Percentiles rank a stretch among this genome's conserved stretches.
Evolutionary conservation across 2,888 invertebrate genomes (phyloP).

Genomic region (Rotaria socialis): DNA sequence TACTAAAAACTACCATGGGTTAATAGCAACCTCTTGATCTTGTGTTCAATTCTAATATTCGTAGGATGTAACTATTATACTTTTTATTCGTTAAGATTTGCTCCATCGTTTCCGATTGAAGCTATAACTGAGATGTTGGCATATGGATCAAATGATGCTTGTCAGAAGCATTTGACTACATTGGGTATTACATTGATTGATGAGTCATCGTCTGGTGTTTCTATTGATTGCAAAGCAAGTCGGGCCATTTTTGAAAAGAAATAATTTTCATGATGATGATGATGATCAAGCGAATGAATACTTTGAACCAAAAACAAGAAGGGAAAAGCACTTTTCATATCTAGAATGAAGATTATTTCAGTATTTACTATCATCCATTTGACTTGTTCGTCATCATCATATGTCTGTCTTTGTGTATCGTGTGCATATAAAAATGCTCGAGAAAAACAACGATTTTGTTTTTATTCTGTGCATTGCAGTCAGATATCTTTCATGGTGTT

Average conservation of each 20-base stretch:
- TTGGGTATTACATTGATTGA: conserved; percentile 12
- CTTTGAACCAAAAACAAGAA: too few species aligned
- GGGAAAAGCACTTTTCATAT: too few species aligned
- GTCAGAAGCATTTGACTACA: background rate
- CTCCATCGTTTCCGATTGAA: background rate
- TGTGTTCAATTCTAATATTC: too few species aligned
- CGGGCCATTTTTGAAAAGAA: conserved; percentile 19
- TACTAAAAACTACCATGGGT: too few species aligned
- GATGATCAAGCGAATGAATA: background rate
- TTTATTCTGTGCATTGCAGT: background rate
- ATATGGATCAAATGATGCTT: background rate
- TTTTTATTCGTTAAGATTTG: background rate
- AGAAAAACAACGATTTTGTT: background rate
- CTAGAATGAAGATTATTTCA: background rate
- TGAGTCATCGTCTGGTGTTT: background rate
- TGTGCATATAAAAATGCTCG: background rate
- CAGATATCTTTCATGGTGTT: background rate
- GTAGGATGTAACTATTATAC: too few species aligned
- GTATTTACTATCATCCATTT: background rate
- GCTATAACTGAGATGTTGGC: background rate
- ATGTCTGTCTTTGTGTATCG: background rate
- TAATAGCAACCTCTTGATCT: too few species aligned
- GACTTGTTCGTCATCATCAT: background rate
- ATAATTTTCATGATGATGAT: background rate
- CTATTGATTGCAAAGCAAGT: conserved; percentile 18